Evolutionary conservation across 2,888 invertebrate species (phyloP), one percentile per base, ranked within the genome.

Genomic region (Agapostemon virescens): DNA sequence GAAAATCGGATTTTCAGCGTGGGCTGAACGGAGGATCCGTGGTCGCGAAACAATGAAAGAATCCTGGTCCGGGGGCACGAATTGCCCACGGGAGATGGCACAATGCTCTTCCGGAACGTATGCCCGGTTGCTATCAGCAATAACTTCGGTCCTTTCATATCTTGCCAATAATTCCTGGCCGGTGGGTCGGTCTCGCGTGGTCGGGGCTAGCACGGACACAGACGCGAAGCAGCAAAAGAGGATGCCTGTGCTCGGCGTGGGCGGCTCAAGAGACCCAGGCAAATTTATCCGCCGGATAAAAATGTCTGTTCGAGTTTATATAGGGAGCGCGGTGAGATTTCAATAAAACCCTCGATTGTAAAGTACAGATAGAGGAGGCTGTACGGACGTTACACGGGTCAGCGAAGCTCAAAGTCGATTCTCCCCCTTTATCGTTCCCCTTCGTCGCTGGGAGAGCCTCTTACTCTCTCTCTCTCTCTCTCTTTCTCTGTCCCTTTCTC

Each of bases 261-360:
- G 55, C 55, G 55, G 55, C 55, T 30, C 26, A 26, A 26, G 26
- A 15, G 55, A 17, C 77, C 82, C 79, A 69, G 81, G 84, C 86
- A 89, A 92, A 92, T 92, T 92, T 91, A 91, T 92, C 90, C 86
- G 87, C 79, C 87, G 84, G 90, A 92, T 92, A 91, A 91, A 91
- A 91, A 90, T 90, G 90, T 91, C 90, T 88, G 86, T 87, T 88
- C 85, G 88, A 90, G 91, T 91, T 91, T 90, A 91, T 91, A 89
- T 85, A 87, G 87, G 82, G 81, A 76, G 72, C 58, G 77, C 63
- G 78, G 74, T 40, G 78, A 89, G 89, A 91, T 91, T 91, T 92
- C 91, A 91, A 92, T 92, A 90, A 90, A 91, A 91, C 84, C 88
- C 79, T 85, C 88, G 89, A 90, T 90, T 89, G 88, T 90, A 88